phyloP scores from a whole-genome alignment of 2,888 invertebrate species.

The Drosophila infuscata region DNA sequence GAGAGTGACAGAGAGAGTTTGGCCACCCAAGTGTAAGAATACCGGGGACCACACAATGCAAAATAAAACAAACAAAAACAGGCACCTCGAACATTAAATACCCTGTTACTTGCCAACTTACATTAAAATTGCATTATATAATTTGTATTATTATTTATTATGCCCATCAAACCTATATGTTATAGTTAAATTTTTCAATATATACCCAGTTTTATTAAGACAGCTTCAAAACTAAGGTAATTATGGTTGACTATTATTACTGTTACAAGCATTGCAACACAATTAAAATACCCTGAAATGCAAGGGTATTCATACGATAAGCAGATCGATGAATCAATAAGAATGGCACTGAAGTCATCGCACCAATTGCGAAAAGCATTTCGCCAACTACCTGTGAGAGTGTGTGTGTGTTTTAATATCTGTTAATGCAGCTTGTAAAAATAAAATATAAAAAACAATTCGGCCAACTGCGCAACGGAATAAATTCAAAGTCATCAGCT shows the following conservation, averaged over 20 bases:
- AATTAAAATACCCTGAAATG: background rate
- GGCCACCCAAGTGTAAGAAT: conserved; percentile 53
- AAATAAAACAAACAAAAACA: conserved; percentile 14
- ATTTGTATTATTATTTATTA: background rate
- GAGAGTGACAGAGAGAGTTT: conserved; percentile 6
- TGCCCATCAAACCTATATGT: background rate
- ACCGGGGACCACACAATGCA: conserved; percentile 49
- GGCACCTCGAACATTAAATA: background rate
- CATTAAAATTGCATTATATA: background rate
- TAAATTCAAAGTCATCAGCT: conserved; percentile 63
- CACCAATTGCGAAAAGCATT: conserved; percentile 24
- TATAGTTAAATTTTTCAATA: background rate
- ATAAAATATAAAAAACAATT: conserved; percentile 47
- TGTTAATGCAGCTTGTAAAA: conserved; percentile 49
- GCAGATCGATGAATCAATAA: conserved; percentile 64
- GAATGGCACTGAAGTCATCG: conserved; percentile 38
- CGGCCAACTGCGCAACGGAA: conserved; percentile 68
- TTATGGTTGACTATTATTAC: background rate
- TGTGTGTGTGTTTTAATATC: conserved; percentile 23
- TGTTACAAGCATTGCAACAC: background rate
- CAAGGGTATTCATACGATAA: conserved; percentile 35
- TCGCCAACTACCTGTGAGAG: background rate
- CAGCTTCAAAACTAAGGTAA: background rate
- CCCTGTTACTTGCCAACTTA: background rate
- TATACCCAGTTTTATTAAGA: background rate